Conservation (phyloP, 1,140 invertebrate species). For the Drosophila aff. region DNA sequence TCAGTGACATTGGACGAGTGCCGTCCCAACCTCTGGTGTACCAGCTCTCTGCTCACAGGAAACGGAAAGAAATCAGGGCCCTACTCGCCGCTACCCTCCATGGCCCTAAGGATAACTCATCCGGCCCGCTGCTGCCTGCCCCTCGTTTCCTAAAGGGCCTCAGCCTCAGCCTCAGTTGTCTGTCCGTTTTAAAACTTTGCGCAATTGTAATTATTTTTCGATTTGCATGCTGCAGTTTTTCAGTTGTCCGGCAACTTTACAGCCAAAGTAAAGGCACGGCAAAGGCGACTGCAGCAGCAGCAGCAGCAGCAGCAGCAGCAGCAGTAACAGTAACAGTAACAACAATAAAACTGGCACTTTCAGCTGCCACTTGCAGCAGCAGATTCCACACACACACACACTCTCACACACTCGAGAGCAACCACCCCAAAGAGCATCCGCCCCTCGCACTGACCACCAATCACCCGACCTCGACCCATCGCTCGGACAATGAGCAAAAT, state of each 20-base stretch:
- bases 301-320: conserved; percentile 1
- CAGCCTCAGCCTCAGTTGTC: conserved; percentile 44
- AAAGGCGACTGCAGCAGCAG: conserved; percentile 17
- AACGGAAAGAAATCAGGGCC: conserved; percentile 62
- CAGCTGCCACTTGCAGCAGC: conserved; percentile 54
- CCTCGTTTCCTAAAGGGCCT: conserved; percentile 1
- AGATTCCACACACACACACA: conserved; percentile 9
- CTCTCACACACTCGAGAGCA: neutral
- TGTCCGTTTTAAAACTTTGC: conserved; percentile 65
- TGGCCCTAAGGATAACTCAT: neutral
- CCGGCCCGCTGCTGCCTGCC: neutral
- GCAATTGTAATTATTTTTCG: conserved; percentile 71
- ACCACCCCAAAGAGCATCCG: neutral
- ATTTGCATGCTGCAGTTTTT: conserved; percentile 69
- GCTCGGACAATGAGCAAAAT: conserved; percentile 52
- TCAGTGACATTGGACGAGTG: conserved; percentile 28
- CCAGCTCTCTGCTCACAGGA: conserved; percentile 15
- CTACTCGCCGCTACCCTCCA: conserved; percentile 11
- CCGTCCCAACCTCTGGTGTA: too few species aligned
- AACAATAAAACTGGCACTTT: conserved; percentile 65
- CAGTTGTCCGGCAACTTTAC: conserved; percentile 61
- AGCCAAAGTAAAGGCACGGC: conserved; percentile 17
- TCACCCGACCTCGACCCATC: conserved; percentile 12
- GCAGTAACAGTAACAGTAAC: conserved; percentile 33
- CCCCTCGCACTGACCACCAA: neutral